Conservation (phyloP, 2,113 vertebrate genomes). For the Periophthalmodon schlosseri region DNA sequence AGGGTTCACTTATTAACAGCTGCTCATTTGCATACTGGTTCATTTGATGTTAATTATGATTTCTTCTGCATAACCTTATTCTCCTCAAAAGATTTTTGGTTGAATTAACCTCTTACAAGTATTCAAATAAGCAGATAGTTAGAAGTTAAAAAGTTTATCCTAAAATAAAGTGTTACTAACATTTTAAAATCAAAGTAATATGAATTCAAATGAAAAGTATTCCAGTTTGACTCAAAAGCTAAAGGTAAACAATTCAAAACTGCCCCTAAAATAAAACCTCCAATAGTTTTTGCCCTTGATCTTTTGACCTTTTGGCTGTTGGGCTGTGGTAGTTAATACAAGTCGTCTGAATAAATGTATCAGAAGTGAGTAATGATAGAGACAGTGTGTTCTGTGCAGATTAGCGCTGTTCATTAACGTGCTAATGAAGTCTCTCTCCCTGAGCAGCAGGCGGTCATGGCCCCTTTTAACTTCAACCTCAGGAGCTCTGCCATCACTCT, state of each 20-base stretch:
- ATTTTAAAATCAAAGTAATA: too few species aligned
- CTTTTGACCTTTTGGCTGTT: background rate
- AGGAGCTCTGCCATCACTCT: slow-evolving; percentile 31
- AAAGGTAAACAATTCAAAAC: background rate
- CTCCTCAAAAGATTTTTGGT: too few species aligned
- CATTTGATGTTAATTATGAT: too few species aligned
- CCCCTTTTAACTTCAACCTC: slow-evolving; percentile 44
- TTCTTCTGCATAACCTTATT: too few species aligned
- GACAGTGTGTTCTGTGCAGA: slow-evolving; percentile 49
- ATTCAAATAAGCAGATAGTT: too few species aligned
- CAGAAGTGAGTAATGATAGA: slow-evolving; percentile 37
- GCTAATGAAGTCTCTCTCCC: slow-evolving; percentile 57
- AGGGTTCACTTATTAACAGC: too few species aligned
- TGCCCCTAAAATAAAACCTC: background rate
- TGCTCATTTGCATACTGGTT: too few species aligned
- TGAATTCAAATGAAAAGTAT: too few species aligned
- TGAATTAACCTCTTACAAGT: too few species aligned
- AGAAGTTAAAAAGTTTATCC: too few species aligned
- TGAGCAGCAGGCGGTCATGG: slow-evolving; percentile 44
- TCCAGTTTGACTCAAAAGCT: background rate
- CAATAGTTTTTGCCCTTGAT: background rate
- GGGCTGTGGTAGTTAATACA: background rate
- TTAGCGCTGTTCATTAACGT: slow-evolving; percentile 60
- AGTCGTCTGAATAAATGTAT: slow-evolving; percentile 21
- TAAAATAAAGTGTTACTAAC: too few species aligned